phyloP scores from a whole-genome alignment of 2,888 invertebrate genomes.

The Caenorhabditis auriculariae region DNA sequence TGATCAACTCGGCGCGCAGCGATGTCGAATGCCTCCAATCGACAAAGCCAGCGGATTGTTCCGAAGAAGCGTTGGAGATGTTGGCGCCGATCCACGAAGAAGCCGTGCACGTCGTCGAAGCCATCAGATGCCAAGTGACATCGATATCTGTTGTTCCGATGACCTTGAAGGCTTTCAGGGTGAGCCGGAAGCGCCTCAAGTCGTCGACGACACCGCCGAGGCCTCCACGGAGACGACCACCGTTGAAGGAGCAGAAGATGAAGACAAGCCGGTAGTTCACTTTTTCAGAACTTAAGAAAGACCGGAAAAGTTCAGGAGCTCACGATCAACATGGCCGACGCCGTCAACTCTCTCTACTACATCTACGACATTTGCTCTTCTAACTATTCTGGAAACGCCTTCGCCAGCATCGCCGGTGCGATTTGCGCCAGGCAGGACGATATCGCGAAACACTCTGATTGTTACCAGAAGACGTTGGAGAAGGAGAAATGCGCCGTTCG shows the following conservation, averaged over 20 bases:
- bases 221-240: constrained; percentile 8
- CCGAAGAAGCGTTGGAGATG: constrained; percentile 49
- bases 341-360: constrained; percentile 46
- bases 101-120: constrained; percentile 45
- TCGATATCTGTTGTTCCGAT: neutral
- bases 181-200: neutral
- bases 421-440: constrained; percentile 46
- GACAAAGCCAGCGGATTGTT: constrained; percentile 19
- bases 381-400: constrained; percentile 30
- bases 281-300: no score
- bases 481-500: constrained; percentile 41
- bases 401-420: constrained; percentile 17
- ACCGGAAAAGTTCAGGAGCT: constrained; percentile 3
- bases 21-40: constrained; percentile 38
- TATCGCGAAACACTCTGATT: constrained; percentile 42
- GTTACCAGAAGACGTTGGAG: constrained; percentile 44
- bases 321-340: constrained; percentile 39
- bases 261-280: constrained; percentile 15
- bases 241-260: neutral
- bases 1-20: constrained; percentile 30
- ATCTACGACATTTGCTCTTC: constrained; percentile 43
- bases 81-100: constrained; percentile 53
- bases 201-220: constrained; percentile 26
- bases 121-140: constrained; percentile 35
- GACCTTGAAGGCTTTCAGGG: neutral